phyloP scores from a whole-genome alignment of 2,888 invertebrate genomes.

The Polymixis lichenea region DNA sequence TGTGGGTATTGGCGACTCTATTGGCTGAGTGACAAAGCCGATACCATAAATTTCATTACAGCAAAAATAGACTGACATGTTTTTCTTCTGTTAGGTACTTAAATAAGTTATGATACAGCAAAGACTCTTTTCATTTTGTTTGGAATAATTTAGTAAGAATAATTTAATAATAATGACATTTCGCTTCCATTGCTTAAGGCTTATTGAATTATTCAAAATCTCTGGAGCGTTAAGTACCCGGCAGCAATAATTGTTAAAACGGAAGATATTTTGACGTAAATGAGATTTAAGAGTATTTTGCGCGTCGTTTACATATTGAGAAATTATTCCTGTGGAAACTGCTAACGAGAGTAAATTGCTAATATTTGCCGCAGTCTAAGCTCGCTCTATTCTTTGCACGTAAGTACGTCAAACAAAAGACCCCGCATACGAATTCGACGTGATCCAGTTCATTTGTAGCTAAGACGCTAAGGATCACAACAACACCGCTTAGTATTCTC shows the following conservation, averaged over 20 bases:
- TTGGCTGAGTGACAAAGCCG: conserved; percentile 29
- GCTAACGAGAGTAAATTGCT: conserved; percentile 3
- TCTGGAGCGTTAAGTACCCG: conserved; percentile 22
- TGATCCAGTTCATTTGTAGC: conserved; percentile 43
- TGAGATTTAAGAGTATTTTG: conserved; percentile 32
- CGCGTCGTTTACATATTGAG: neutral
- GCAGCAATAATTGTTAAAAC: conserved; percentile 26
- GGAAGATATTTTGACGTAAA: conserved; percentile 31
- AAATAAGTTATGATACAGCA: neutral
- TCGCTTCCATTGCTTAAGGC: conserved; percentile 9
- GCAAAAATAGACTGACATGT: neutral
- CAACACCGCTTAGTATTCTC: conserved; percentile 37
- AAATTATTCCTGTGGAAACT: conserved; percentile 4
- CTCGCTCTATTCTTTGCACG: conserved; percentile 26
- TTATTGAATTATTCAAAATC: conserved; percentile 47
- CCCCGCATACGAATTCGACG: conserved; percentile 37
- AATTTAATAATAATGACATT: conserved; percentile 6
- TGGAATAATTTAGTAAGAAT: conserved; percentile 3
- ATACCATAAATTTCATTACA: conserved; percentile 2
- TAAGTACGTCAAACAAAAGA: conserved; percentile 37
- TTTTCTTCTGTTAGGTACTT: conserved; percentile 1
- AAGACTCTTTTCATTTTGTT: conserved; percentile 5
- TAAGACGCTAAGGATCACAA: conserved; percentile 32
- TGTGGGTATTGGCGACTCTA: conserved; percentile 20
- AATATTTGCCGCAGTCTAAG: conserved; percentile 21